phyloP scores from a whole-genome alignment of 2,113 vertebrate genomes.

The Paramisgurnus dabryanus region DNA sequence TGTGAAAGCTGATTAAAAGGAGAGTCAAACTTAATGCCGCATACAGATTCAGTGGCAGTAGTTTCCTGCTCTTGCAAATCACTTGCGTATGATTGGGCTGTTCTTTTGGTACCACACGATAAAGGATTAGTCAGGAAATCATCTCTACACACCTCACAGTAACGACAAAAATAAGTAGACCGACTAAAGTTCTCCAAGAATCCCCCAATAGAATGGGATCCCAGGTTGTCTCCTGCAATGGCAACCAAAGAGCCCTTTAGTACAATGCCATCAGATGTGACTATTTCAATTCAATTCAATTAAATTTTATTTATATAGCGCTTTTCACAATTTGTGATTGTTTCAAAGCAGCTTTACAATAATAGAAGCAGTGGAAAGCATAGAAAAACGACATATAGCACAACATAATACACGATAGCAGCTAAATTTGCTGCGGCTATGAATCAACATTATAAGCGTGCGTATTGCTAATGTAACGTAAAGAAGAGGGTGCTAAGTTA shows the following conservation, averaged over 20 bases:
- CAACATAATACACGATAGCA: too few relatives aligned
- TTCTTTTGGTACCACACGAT: not conserved
- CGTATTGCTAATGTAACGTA: too few relatives aligned
- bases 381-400: too few relatives aligned
- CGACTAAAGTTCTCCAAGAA: constrained; percentile 11
- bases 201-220: constrained; percentile 6
- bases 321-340: too few relatives aligned
- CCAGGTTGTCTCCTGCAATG: not conserved
- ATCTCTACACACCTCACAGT: not conserved
- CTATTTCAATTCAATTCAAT: not conserved
- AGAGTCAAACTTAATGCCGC: constrained; percentile 25
- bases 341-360: too few relatives aligned
- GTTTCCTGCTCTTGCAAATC: not conserved
- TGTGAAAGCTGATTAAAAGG: too few relatives aligned
- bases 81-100: constrained; percentile 7
- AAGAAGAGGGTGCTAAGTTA: too few relatives aligned
- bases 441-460: too few relatives aligned
- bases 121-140: not conserved
- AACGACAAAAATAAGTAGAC: not conserved
- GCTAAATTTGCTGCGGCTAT: too few relatives aligned
- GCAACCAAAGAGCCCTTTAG: constrained; percentile 1
- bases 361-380: too few relatives aligned
- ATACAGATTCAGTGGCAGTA: constrained; percentile 7
- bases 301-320: too few relatives aligned
- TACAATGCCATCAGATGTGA: constrained; percentile 3